phyloP scores from a whole-genome alignment of 2,888 invertebrate genomes.

The Corbicula japonica region DNA sequence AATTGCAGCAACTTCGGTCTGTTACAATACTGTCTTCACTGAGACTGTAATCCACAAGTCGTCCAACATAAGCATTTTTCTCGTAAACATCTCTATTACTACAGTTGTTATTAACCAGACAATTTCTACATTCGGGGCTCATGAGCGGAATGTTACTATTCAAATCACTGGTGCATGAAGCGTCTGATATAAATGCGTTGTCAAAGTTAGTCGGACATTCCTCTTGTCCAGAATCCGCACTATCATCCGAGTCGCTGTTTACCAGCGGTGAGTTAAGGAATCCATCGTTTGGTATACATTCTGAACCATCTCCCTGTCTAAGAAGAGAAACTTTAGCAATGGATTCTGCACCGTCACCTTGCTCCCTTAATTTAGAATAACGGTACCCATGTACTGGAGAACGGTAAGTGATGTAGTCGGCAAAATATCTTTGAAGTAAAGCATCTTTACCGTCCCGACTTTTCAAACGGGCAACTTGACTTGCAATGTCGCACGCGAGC shows the following conservation, averaged over 20 bases:
- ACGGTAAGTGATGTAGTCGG: conserved; percentile 55
- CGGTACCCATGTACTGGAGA: conserved; percentile 37
- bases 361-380: conserved; percentile 36
- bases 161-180: neutral
- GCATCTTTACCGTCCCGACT: conserved; percentile 59
- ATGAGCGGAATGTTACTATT: too few species aligned
- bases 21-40: too few species aligned
- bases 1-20: too few species aligned
- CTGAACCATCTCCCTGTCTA: conserved; percentile 8
- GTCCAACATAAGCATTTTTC: too few species aligned
- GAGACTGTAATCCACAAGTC: too few species aligned
- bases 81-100: too few species aligned
- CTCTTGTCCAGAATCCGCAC: conserved; percentile 62
- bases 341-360: conserved; percentile 59
- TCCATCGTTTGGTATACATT: neutral
- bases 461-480: conserved; percentile 42
- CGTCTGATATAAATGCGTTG: conserved; percentile 49
- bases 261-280: neutral
- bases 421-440: conserved; percentile 57
- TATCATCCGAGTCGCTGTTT: conserved; percentile 20
- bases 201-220: conserved; percentile 43
- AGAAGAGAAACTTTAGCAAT: neutral
- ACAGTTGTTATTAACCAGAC: too few species aligned
- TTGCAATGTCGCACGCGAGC: conserved; percentile 47
- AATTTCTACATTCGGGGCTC: too few species aligned